phyloP scores from a whole-genome alignment of 2,888 invertebrate species.

The Agrochola lychnidis region DNA sequence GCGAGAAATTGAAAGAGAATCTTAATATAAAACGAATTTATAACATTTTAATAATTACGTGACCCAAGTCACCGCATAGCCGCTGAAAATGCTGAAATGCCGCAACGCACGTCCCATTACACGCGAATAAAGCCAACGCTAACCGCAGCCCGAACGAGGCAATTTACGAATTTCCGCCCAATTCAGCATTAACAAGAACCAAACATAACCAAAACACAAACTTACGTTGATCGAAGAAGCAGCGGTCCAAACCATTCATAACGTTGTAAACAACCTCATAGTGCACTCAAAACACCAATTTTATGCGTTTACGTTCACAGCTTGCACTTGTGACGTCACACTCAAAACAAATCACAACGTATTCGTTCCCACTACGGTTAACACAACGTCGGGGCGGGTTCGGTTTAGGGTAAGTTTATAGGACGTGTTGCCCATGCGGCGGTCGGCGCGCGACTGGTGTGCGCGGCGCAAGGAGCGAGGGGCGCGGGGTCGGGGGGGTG shows the following conservation, averaged over 20 bases:
- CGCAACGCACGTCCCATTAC: constrained; percentile 78
- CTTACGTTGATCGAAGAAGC: constrained; percentile 91
- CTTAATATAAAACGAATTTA: constrained; percentile 46
- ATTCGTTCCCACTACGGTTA: constrained; percentile 86
- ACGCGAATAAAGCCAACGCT: constrained; percentile 78
- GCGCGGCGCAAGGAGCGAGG: constrained; percentile 81
- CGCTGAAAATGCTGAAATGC: constrained; percentile 80
- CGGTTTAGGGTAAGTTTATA: constrained; percentile 50
- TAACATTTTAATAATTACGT: constrained; percentile 62
- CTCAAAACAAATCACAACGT: constrained; percentile 89
- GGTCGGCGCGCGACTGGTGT: constrained; percentile 89
- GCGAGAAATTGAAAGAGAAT: constrained; percentile 39
- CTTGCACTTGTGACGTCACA: constrained; percentile 83
- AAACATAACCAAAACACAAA: constrained; percentile 81
- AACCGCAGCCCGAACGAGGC: constrained; percentile 81
- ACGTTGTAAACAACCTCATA: constrained; percentile 88
- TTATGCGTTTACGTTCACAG: constrained; percentile 82
- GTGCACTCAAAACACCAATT: constrained; percentile 87
- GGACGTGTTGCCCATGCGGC: constrained; percentile 83
- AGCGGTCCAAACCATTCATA: constrained; percentile 91
- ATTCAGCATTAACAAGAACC: constrained; percentile 69
- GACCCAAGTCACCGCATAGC: constrained; percentile 70
- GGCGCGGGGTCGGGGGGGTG: constrained; percentile 68
- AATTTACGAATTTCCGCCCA: constrained; percentile 80
- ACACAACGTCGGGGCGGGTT: constrained; percentile 74